Base-by-base conservation (phyloP, 2,888 invertebrate species). In the Eupithecia exiguata region DNA sequence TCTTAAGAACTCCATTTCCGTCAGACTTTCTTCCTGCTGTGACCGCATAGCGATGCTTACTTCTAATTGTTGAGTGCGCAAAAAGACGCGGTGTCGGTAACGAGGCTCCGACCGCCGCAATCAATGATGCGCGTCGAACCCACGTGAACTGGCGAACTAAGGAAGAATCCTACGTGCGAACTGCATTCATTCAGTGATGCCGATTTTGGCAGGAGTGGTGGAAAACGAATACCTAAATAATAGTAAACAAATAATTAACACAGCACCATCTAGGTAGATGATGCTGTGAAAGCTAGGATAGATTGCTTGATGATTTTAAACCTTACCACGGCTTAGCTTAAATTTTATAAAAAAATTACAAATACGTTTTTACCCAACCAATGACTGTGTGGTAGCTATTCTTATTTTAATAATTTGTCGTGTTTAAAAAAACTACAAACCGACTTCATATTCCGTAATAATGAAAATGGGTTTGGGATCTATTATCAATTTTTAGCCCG, bases 41-140 rank as follows among this genome's bases (percentile, higher is more conserved):
- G 30, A 74, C 70, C 74, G 70, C 70, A 70, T 21, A 70, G 35
- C 46, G 40, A 66, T 18, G 62, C 67, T 61, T 25, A 43, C 58
- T 21, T 10, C 30, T 72, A 68, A 69, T 72, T 72, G 69, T 46
- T 7, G 21, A 46, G 30, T 62, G 58, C 53, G 21, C 49, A 68
- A 70, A 65, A 70, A 69, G 71, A 67, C 40, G 71, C 30, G 66
- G 74, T 61, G 49, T 49, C 62, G 46, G 46, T 70, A 49, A 67
- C 36, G 36, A 66, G 40, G 49, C 38, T 49, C 36, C n/a, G 65
- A 12, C n/a, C 38, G 35, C n/a, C 65, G 18, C 21, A 25, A 25
- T 21, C 66, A 66, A 66, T 66, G 66, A 66, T 40, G 66, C 66
- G 66, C 38, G 40, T 40, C 66, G 40, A 66, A 16, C 66, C 38